Evolutionary conservation across 2,113 vertebrate genomes (phyloP).

Genomic region (Numida meleagris): DNA sequence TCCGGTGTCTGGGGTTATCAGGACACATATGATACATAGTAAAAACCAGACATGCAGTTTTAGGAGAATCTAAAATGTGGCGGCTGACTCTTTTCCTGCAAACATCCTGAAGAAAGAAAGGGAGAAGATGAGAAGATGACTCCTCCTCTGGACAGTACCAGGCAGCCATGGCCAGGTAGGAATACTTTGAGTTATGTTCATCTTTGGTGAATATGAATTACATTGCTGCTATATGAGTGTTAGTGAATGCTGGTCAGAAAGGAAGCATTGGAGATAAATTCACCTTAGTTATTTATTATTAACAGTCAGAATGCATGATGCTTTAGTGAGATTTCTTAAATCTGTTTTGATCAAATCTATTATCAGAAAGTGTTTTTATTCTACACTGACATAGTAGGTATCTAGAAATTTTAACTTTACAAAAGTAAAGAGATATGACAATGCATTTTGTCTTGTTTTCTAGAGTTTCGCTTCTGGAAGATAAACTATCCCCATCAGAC

Average conservation of each 20-base stretch:
- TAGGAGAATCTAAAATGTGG: not conserved
- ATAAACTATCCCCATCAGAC: not conserved
- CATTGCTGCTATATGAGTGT: not conserved
- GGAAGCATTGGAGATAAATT: not conserved
- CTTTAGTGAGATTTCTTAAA: conserved; percentile 24
- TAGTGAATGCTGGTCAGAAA: not conserved
- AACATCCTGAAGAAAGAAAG: not conserved
- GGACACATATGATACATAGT: not conserved
- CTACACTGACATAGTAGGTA: not conserved
- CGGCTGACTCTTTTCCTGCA: not conserved
- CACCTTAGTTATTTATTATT: not conserved
- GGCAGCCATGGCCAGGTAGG: conserved; percentile 38
- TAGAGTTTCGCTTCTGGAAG: conserved; percentile 15
- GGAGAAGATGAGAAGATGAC: not conserved
- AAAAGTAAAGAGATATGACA: not conserved
- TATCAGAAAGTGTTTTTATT: conserved; percentile 13
- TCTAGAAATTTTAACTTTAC: not conserved
- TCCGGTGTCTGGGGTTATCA: not conserved
- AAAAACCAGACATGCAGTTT: not conserved
- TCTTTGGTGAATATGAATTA: not conserved
- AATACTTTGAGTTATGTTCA: not conserved
- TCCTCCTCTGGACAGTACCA: not conserved
- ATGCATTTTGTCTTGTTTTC: conserved; percentile 21
- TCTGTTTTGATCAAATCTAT: conserved; percentile 24
- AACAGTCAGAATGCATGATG: not conserved